Percentiles rank a stretch among this genome's conserved stretches.
Conservation (phyloP, 2,888 invertebrate genomes). For the Diplolepis rosae region DNA sequence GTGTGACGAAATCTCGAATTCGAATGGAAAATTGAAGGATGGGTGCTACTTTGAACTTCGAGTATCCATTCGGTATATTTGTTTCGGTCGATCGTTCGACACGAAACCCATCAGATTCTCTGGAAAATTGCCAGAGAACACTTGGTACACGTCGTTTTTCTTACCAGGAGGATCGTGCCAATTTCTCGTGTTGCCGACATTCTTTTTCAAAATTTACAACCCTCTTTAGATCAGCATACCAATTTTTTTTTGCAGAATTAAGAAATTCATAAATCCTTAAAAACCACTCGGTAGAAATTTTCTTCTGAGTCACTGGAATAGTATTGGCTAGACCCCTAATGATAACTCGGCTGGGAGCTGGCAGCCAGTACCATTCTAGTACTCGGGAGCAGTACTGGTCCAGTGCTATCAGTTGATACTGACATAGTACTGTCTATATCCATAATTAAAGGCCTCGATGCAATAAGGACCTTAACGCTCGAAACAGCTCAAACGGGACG, state of each 20-base stretch:
- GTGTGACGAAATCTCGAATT: conserved; percentile 6
- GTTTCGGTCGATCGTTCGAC: conserved; percentile 16
- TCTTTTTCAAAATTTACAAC: neutral
- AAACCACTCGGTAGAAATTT: neutral
- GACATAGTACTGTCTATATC: too few relatives aligned
- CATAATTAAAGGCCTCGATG: too few relatives aligned
- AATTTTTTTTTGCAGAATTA: neutral
- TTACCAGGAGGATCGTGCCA: neutral
- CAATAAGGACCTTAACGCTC: too few relatives aligned
- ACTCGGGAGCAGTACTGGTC: too few relatives aligned
- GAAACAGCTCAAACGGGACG: too few relatives aligned
- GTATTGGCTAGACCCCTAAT: too few relatives aligned
- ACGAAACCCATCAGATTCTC: conserved; percentile 1
- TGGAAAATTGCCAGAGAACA: conserved; percentile 10
- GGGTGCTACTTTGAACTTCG: conserved; percentile 15
- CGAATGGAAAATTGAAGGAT: conserved; percentile 18
- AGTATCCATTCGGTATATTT: conserved; percentile 21
- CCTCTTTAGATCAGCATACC: neutral
- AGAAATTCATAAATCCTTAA: neutral
- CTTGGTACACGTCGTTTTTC: neutral
- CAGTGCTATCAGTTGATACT: too few relatives aligned
- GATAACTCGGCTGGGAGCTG: too few relatives aligned
- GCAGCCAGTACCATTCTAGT: too few relatives aligned
- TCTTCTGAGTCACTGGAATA: too few relatives aligned
- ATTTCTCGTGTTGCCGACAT: neutral